These are phyloP conservation scores for Operophtera brumata DNA, from an alignment of 2,888 invertebrate genomes.

Conservation along the genomic window DNA sequence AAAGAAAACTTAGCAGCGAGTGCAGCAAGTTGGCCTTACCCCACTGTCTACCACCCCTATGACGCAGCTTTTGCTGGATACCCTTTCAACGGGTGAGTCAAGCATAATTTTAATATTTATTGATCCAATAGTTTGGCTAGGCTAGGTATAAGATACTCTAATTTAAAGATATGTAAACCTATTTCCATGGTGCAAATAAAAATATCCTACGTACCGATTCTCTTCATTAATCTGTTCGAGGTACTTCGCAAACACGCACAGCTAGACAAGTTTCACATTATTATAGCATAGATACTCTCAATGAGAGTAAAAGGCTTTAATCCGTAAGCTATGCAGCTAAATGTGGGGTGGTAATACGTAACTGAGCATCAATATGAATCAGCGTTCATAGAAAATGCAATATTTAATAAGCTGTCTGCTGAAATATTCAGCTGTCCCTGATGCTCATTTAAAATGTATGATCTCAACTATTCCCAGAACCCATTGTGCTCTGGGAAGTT, in stretches of 20 bases:
- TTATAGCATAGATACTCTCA: neutral
- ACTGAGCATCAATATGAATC: neutral
- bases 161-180: too few relatives aligned
- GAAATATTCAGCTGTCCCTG: neutral
- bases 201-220: neutral
- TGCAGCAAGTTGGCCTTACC: slow-evolving; percentile 93
- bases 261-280: neutral
- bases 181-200: too few relatives aligned
- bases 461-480: slow-evolving; percentile 1
- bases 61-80: slow-evolving; percentile 96
- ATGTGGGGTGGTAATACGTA: too few relatives aligned
- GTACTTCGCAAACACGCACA: neutral
- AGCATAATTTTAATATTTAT: neutral
- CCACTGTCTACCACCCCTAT: slow-evolving; percentile 95
- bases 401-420: neutral
- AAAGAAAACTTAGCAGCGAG: slow-evolving; percentile 93
- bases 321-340: too few relatives aligned
- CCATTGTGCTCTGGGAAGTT: slow-evolving; percentile 28
- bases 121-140: neutral
- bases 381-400: neutral
- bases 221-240: neutral
- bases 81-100: slow-evolving; percentile 95
- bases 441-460: slow-evolving; percentile 15
- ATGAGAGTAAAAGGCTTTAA: too few relatives aligned
- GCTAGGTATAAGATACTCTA: too few relatives aligned